phyloP scores from a whole-genome alignment of 2,797 vertebrate genomes.

The Falco cherrug region DNA sequence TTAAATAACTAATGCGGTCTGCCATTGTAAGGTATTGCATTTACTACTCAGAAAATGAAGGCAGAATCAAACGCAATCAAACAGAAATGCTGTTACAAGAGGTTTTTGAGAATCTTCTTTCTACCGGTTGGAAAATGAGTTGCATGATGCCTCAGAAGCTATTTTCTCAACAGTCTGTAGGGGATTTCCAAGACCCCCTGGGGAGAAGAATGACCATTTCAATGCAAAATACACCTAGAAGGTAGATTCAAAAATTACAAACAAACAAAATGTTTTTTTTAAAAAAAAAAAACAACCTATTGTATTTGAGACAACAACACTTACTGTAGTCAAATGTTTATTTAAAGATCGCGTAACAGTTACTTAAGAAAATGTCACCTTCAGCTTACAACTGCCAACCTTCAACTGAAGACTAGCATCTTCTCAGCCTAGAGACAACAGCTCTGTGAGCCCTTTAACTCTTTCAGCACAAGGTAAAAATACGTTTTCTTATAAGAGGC shows the following conservation, averaged over 20 bases:
- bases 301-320: neutral
- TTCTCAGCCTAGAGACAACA: neutral
- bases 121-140: neutral
- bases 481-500: neutral
- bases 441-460: neutral
- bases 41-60: neutral
- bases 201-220: neutral
- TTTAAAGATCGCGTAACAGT: neutral
- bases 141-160: neutral
- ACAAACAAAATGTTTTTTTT: neutral
- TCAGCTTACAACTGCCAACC: neutral
- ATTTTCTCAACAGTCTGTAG: neutral
- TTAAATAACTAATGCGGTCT: neutral
- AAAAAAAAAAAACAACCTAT: neutral
- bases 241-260: neutral
- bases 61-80: slow-evolving; percentile 17
- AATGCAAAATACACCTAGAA: neutral
- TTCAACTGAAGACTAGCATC: neutral
- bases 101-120: neutral
- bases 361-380: neutral
- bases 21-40: neutral
- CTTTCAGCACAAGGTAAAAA: neutral
- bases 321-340: neutral
- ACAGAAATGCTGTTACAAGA: neutral
- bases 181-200: neutral